A percentile compares a stretch with the other conserved stretches of the same genome.
These are phyloP conservation scores for Chloroclysta siterata DNA, from an alignment of 2,888 invertebrate species.

Conservation along the genomic window DNA sequence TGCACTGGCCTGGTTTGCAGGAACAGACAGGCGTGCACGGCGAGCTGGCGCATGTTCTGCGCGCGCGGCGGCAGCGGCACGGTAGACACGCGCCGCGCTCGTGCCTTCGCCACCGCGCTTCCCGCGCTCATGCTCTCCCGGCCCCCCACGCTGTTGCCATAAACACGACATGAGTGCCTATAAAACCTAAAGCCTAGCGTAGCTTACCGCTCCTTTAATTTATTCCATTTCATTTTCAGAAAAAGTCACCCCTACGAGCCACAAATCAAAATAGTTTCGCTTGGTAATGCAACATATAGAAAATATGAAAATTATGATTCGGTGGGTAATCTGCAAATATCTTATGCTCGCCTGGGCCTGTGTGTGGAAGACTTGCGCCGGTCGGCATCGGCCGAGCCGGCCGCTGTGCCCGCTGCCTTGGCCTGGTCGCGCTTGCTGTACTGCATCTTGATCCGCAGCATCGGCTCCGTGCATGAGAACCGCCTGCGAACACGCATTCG, in stretches of 20 bases:
- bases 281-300: too few relatives aligned
- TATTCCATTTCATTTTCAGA: too few relatives aligned
- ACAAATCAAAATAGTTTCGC: too few relatives aligned
- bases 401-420: constrained; percentile 35
- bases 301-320: too few relatives aligned
- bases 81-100: constrained; percentile 70
- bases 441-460: constrained; percentile 83
- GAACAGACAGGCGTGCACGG: constrained; percentile 88
- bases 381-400: constrained; percentile 23
- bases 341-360: constrained; percentile 54
- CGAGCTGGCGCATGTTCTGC: constrained; percentile 77
- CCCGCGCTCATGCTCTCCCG: constrained; percentile 51
- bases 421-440: constrained; percentile 70
- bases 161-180: too few relatives aligned
- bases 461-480: constrained; percentile 84
- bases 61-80: constrained; percentile 71
- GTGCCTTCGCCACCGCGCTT: constrained; percentile 65
- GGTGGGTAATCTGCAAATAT: too few relatives aligned
- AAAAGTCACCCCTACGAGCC: too few relatives aligned
- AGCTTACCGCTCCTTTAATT: too few relatives aligned
- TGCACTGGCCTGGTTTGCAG: constrained; percentile 82
- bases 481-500: constrained; percentile 52
- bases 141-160: constrained; percentile 24
- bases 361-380: constrained; percentile 43
- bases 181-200: too few relatives aligned